Base-by-base conservation (phyloP, 1,140 invertebrate species). In the Sminthurinus signatus region DNA sequence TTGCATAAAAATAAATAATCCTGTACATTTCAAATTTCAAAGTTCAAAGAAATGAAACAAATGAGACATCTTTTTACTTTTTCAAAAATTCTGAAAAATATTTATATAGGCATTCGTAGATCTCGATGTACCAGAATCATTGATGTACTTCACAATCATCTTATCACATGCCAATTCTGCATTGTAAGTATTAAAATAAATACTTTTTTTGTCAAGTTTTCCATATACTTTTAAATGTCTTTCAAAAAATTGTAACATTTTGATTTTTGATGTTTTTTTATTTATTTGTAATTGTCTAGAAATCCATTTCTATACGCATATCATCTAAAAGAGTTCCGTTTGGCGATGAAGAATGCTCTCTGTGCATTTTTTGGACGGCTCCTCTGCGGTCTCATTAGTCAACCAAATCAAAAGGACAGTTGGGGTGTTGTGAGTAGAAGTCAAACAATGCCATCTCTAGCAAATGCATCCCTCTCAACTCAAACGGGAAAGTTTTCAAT, bases 91-190 rank as follows among this genome's bases (percentile, higher is more conserved):
- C 32, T 8, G 21, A 23, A 43, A 10, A 32, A 17, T 31, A 12
- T 57, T 39, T 36, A 23, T 57, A 2, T 44, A 74, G 68, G 89
- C 89, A 1, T 92, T 92, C 74, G 87, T 85, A 71, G 82, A 80
- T 1, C 86, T 86, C 71, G 75, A 82, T 54, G 84, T 89, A 28
- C 83, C 84, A 65, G 79, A 82, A 0, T 78, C 82, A 10, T 73
- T 91, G n/a, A 83, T 89, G 44, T 83, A 90, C 46, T 85, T 86
- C 68, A 88, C 88, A 73, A 93, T 94, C 56, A 88, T 93, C 59
- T 79, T 95, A 15, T 91, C 89, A 0, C 91, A 95, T 73, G 77
- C 89, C 2, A 95, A 94, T 76, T 93, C 90, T 0, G 89, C 88
- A 0, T 85, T 90, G 1, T 36, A 93, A 93, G 76, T n/a, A n/a